A percentile compares a stretch with the other conserved stretches of the same genome.
These are phyloP conservation scores for Diabrotica virgifera DNA, from an alignment of 1,140 invertebrate species.

Conservation along the genomic window DNA sequence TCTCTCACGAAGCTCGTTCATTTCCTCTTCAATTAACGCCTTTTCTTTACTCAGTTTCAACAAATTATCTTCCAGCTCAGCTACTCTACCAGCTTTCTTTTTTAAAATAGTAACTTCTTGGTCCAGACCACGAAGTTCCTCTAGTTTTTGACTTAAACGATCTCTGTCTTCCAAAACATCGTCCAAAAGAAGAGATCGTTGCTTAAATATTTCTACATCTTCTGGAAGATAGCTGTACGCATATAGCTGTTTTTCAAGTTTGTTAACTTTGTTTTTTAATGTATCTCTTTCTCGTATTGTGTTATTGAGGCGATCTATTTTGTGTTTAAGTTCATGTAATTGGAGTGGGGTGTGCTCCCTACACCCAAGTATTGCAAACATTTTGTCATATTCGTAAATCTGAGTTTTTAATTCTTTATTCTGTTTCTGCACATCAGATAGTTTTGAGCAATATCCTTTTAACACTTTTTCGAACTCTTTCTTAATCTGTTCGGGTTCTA, in stretches of 20 bases:
- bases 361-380: not conserved
- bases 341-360: not conserved
- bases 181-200: constrained; percentile 26
- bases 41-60: constrained; percentile 27
- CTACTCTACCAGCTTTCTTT: constrained; percentile 22
- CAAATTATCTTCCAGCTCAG: constrained; percentile 30
- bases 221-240: constrained; percentile 32
- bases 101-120: constrained; percentile 16
- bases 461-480: constrained; percentile 36
- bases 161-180: constrained; percentile 29
- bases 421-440: constrained; percentile 37
- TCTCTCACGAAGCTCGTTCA: constrained; percentile 31
- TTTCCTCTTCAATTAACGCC: constrained; percentile 33
- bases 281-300: constrained; percentile 32
- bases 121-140: constrained; percentile 26
- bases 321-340: constrained; percentile 22
- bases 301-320: constrained; percentile 27
- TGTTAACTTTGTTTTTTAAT: constrained; percentile 26
- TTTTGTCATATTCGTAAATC: constrained; percentile 15
- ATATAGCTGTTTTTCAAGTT: constrained; percentile 32
- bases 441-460: constrained; percentile 37
- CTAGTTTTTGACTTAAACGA: constrained; percentile 29
- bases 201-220: constrained; percentile 32
- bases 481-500: constrained; percentile 33
- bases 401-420: constrained; percentile 31